phyloP scores from a whole-genome alignment of 2,888 invertebrate genomes.

The Drosophila paramelanica region DNA sequence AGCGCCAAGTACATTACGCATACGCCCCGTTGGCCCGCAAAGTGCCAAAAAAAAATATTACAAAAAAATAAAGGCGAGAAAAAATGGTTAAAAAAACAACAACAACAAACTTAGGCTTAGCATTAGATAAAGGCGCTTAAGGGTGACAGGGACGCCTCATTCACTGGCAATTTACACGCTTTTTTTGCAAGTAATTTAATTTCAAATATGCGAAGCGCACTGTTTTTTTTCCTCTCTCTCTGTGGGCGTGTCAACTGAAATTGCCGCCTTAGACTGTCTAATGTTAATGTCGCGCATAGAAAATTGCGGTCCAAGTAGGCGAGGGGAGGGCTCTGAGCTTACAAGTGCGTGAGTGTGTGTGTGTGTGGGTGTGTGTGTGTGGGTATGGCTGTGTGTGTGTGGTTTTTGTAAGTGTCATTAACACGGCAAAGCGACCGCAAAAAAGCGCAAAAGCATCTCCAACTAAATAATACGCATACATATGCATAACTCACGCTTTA shows the following conservation, averaged over 20 bases:
- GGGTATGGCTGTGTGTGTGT: conserved; percentile 26
- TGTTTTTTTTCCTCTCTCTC: conserved; percentile 9
- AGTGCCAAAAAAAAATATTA: conserved; percentile 27
- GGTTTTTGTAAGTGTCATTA: conserved; percentile 73
- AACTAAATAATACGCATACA: conserved; percentile 55
- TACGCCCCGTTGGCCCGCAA: conserved; percentile 61
- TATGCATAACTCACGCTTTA: conserved; percentile 42
- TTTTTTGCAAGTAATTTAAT: conserved; percentile 79
- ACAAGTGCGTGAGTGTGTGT: conserved; percentile 1
- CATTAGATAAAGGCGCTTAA: conserved; percentile 47
- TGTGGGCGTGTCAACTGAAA: conserved; percentile 47
- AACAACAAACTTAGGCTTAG: conserved; percentile 27
- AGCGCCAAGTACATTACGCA: conserved; percentile 74
- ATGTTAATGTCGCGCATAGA: conserved; percentile 37
- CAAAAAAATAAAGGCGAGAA: neutral
- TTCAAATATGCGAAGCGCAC: conserved; percentile 66
- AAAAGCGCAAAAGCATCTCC: conserved; percentile 78
- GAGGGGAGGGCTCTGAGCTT: neutral
- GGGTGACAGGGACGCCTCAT: conserved; percentile 32
- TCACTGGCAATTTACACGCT: conserved; percentile 80
- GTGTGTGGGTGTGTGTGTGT: conserved; percentile 5
- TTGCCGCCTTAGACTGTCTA: conserved; percentile 52
- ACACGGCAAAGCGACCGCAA: conserved; percentile 79
- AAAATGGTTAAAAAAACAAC: conserved; percentile 2
- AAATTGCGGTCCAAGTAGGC: conserved; percentile 14